Evolutionary conservation across 64 coral and sea anemone genomes (phyloP).

Genomic region (Montipora sp.): DNA sequence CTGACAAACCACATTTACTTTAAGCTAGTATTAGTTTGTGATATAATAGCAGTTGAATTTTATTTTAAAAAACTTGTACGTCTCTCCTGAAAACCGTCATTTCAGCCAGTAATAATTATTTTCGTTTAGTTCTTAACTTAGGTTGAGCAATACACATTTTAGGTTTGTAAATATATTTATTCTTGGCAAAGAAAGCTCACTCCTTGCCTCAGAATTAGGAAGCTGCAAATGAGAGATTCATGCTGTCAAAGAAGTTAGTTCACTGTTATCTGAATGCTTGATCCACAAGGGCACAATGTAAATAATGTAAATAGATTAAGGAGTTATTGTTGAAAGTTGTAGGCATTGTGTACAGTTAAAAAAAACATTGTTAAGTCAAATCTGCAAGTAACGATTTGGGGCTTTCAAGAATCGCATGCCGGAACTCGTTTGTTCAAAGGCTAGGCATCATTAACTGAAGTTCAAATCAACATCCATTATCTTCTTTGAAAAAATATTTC

Average conservation of each 20-base stretch:
- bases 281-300: background rate
- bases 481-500: too few species aligned
- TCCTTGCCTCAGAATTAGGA: background rate
- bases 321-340: background rate
- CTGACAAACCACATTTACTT: background rate
- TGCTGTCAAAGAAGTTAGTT: background rate
- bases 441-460: too few species aligned
- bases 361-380: background rate
- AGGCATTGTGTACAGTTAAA: background rate
- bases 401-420: too few species aligned
- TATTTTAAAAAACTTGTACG: background rate
- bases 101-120: background rate
- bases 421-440: too few species aligned
- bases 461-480: too few species aligned
- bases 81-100: background rate
- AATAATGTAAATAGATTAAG: slow-evolving; percentile 24
- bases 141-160: background rate
- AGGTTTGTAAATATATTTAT: slow-evolving; percentile 37
- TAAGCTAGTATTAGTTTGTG: background rate
- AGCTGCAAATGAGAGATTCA: background rate
- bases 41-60: background rate
- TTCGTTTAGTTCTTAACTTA: background rate
- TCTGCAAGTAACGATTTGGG: background rate
- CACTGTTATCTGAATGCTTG: background rate
- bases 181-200: background rate